Conservation (phyloP, 2,113 vertebrate species). For the Erythrolamprus reginae region DNA sequence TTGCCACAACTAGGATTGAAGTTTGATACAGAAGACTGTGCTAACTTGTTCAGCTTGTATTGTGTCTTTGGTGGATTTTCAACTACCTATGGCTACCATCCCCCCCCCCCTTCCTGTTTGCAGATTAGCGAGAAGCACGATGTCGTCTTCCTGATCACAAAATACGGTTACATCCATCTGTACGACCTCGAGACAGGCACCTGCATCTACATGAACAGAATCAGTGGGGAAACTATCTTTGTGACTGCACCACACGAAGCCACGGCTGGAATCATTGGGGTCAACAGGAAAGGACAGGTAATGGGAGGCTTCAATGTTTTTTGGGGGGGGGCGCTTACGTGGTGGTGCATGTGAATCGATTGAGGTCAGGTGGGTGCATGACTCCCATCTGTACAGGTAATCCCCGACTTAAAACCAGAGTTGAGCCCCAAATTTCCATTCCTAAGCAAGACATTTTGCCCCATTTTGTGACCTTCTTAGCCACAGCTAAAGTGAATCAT, state of each 20-base stretch:
- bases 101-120: constrained; percentile 20
- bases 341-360: not conserved
- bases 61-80: not conserved
- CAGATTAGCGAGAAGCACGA: constrained; percentile 96
- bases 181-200: constrained; percentile 97
- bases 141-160: constrained; percentile 96
- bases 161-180: constrained; percentile 96
- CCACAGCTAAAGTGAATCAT: too few species aligned
- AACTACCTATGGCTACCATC: not conserved
- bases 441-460: not conserved
- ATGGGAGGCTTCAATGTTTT: constrained; percentile 22
- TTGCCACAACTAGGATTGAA: not conserved
- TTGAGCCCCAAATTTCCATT: not conserved
- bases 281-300: constrained; percentile 98
- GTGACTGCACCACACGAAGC: constrained; percentile 96
- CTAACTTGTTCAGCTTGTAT: not conserved
- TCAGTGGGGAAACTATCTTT: constrained; percentile 98
- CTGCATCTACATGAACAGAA: constrained; percentile 99
- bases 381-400: not conserved
- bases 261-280: constrained; percentile 96
- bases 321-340: not conserved
- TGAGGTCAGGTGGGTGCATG: not conserved
- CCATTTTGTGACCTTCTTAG: not conserved
- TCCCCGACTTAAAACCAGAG: not conserved
- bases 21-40: not conserved